A percentile compares a stretch with the other conserved stretches of the same genome.
Evolutionary conservation across 1,140 invertebrate species (phyloP).

Genomic region (Hycleus phaleratus): DNA sequence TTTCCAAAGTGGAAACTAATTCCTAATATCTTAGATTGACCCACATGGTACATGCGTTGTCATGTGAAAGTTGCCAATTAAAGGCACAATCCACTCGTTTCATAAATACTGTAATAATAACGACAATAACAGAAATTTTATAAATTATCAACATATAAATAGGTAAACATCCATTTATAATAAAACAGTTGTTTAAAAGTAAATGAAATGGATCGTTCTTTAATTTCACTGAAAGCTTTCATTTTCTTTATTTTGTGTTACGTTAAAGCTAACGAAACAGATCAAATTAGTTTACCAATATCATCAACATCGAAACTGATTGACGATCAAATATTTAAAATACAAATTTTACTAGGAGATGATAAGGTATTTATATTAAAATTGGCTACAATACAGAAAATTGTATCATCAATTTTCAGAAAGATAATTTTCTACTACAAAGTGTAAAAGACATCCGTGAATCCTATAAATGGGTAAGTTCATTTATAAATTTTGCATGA

Average conservation of each 20-base stretch:
- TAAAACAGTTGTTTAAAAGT: constrained; percentile 5
- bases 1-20: constrained; percentile 16
- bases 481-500: background rate
- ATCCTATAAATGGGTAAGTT: constrained; percentile 4
- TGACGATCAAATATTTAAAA: constrained; percentile 7
- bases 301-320: background rate
- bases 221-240: constrained; percentile 9
- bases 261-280: background rate
- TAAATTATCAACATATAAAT: too few species aligned
- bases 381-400: background rate
- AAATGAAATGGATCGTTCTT: constrained; percentile 5
- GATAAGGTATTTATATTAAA: constrained; percentile 2
- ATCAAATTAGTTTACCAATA: constrained; percentile 1
- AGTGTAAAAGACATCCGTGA: background rate
- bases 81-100: too few species aligned
- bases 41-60: constrained; percentile 11
- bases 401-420: background rate
- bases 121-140: too few species aligned
- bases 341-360: constrained; percentile 7
- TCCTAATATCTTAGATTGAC: constrained; percentile 12
- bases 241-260: background rate
- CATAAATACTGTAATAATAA: too few species aligned
- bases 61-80: constrained; percentile 7
- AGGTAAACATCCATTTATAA: background rate
- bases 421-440: background rate